Evolutionary conservation across 1,140 invertebrate species (phyloP), one percentile per base, ranked within the genome.

Genomic region (Cotesia glomerata): DNA sequence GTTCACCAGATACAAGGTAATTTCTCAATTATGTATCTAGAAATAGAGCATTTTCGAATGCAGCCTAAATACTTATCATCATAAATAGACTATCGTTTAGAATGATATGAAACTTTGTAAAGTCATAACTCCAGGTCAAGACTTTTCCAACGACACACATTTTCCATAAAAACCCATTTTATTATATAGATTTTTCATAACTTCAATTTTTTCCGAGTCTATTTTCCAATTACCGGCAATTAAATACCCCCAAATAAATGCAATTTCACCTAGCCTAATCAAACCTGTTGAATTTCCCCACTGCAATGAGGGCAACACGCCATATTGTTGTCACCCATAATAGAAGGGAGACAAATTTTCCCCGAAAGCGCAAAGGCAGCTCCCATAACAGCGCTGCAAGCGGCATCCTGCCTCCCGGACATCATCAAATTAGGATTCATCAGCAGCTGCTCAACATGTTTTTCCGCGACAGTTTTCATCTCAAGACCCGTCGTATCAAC

Each of bases 341-440:
- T 76, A 54, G 77, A 73, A 36, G 84, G 81, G 73, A 85, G 75
- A 79, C 84, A 86, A 77, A 86, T 84, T 76, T 84, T 82, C 18
- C 84, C 82, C 35, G 84, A 82, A 8, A 88, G 74, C 14, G 87
- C 87, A 5, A 88, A 82, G 0, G 87, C 87, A 18, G 87, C 86
- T 1, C 87, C 87, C 84, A 88, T 86, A 0, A 88, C 86, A 18
- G 87, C 87, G 63, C 81, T 88, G 69, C 87, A 88, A 39, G 87
- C 87, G n/a, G 83, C 81, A 63, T 88, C 88, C 71, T 86, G 83
- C 71, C 84, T 78, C 13, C 84, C 85, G 8, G 85, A 81, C 77
- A 86, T 83, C 0, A 87, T 68, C 14, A 87, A 68, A 70, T 85
- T 86, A 26, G 85, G 82, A 71, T 71, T 87, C 82, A 86, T 85